A percentile compares a stretch with the other conserved stretches of the same genome.
These are phyloP conservation scores for Porites lobata DNA, from an alignment of 92 coral and sea anemone species.

Conservation along the genomic window DNA sequence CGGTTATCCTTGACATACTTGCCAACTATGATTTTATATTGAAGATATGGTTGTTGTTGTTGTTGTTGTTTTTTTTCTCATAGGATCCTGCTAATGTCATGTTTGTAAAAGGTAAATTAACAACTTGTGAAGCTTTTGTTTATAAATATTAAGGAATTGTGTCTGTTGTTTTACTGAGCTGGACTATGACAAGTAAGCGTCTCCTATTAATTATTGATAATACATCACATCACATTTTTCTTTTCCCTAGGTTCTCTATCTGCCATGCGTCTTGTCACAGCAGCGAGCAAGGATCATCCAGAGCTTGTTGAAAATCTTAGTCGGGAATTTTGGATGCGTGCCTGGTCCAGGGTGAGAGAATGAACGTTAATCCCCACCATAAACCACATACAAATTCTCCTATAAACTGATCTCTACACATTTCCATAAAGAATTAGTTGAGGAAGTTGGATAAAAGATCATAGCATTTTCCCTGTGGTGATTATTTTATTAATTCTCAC, in stretches of 20 bases:
- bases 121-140: neutral
- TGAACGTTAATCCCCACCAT: neutral
- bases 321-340: constrained; percentile 84
- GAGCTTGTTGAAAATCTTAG: constrained; percentile 83
- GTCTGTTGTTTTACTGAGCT: neutral
- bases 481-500: too few relatives aligned
- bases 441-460: too few relatives aligned
- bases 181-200: too few relatives aligned
- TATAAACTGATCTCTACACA: neutral
- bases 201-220: too few relatives aligned
- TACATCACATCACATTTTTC: neutral
- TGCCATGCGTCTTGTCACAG: constrained; percentile 89
- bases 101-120: constrained; percentile 56
- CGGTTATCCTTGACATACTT: too few relatives aligned
- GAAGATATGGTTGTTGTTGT: too few relatives aligned
- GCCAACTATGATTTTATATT: too few relatives aligned
- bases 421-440: too few relatives aligned
- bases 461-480: too few relatives aligned
- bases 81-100: constrained; percentile 54
- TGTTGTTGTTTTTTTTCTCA: neutral
- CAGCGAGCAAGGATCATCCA: constrained; percentile 75
- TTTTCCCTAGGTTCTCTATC: constrained; percentile 80
- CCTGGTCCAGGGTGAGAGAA: constrained; percentile 81
- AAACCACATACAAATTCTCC: neutral
- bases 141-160: neutral